Evolutionary conservation across 1,140 invertebrate genomes (phyloP).

Genomic region (Eriosoma lanigerum): DNA sequence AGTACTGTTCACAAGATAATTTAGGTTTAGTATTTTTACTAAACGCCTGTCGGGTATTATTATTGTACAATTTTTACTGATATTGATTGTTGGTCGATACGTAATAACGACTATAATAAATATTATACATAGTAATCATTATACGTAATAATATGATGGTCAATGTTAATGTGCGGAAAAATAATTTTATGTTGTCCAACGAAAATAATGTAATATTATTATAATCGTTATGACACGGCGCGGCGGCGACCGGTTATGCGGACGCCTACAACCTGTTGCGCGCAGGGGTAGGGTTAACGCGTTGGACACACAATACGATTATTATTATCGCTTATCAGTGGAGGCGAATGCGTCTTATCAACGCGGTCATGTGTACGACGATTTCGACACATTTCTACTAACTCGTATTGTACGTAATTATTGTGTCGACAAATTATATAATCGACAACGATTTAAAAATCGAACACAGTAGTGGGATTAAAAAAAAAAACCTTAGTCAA

Average conservation of each 20-base stretch:
- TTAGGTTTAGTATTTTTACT: too few relatives aligned
- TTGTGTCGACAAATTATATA: too few relatives aligned
- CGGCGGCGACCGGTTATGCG: slow-evolving; percentile 2
- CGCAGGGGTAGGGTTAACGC: background rate
- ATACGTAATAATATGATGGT: background rate
- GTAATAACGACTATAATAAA: background rate
- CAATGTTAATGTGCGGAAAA: background rate
- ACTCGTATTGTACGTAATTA: too few relatives aligned
- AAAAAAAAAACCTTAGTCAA: background rate
- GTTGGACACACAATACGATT: too few relatives aligned
- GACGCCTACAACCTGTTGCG: slow-evolving; percentile 2
- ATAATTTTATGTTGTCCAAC: background rate
- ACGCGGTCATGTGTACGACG: background rate
- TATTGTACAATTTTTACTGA: background rate
- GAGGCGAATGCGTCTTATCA: background rate
- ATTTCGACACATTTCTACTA: background rate
- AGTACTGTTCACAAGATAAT: background rate
- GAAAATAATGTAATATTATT: background rate
- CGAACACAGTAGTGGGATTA: too few relatives aligned
- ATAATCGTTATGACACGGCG: background rate
- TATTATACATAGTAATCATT: background rate
- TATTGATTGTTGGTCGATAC: background rate
- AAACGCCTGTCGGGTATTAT: too few relatives aligned
- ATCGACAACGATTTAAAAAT: background rate
- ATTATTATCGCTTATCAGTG: background rate